These are phyloP conservation scores for Lindbergichthys nudifrons DNA, from an alignment of 2,797 vertebrate genomes.

Conservation along the genomic window DNA sequence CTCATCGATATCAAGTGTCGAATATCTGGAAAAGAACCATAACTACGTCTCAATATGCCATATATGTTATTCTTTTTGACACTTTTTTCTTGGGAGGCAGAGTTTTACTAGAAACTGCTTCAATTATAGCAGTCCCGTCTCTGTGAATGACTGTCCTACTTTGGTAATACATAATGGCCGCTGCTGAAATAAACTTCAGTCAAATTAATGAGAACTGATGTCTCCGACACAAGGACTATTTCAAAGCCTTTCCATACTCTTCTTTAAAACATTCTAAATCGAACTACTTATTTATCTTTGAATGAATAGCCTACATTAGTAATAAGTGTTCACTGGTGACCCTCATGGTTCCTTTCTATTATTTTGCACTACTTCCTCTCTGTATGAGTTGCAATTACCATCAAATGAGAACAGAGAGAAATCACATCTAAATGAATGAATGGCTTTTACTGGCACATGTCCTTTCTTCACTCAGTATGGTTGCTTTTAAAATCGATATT, in stretches of 20 bases:
- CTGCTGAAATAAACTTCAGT: slow-evolving; percentile 38
- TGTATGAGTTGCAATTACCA: neutral
- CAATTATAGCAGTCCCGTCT: slow-evolving; percentile 44
- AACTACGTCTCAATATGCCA: neutral
- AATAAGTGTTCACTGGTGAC: neutral
- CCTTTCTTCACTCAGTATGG: neutral
- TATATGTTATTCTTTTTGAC: neutral
- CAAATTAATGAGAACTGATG: slow-evolving; percentile 47
- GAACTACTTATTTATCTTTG: neutral
- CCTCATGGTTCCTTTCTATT: neutral
- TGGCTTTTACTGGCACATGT: neutral
- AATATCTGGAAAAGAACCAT: no score
- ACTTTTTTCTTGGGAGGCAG: slow-evolving; percentile 7
- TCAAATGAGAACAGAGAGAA: neutral
- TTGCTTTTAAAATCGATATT: neutral
- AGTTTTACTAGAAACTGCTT: slow-evolving; percentile 17
- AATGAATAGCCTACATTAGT: slow-evolving; percentile 6
- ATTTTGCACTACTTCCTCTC: neutral
- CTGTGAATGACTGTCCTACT: slow-evolving; percentile 53
- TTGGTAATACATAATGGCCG: slow-evolving; percentile 37
- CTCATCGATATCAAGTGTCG: no score
- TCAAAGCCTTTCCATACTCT: neutral
- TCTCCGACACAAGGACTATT: slow-evolving; percentile 31
- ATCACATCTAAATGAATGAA: neutral
- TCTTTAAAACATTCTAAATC: slow-evolving; percentile 1